Conservation (phyloP, 2,888 invertebrate genomes). For the Synanthedon formicaeformis region DNA sequence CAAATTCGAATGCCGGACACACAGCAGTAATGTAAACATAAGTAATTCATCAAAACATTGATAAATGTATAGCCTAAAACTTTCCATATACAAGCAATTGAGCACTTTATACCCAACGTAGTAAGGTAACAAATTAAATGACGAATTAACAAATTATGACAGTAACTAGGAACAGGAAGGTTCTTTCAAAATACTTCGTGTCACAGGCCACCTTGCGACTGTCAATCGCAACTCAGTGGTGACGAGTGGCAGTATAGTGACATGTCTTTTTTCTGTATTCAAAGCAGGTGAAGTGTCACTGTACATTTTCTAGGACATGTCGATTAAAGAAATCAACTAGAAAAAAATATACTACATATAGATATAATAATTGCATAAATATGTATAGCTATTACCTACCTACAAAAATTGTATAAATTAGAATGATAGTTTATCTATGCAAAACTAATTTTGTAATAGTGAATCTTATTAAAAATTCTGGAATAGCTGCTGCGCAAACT, state of each 20-base stretch:
- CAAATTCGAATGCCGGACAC: not conserved
- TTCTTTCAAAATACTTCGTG: conserved; percentile 15
- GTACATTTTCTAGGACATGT: not conserved
- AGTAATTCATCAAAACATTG: conserved; percentile 26
- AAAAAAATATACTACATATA: too few species aligned
- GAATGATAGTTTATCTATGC: too few species aligned
- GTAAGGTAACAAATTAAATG: not conserved
- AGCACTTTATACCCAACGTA: not conserved
- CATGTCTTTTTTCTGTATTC: conserved; percentile 1
- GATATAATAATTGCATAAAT: too few species aligned
- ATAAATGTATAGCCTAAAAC: conserved; percentile 14
- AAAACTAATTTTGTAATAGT: too few species aligned
- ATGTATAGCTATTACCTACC: too few species aligned
- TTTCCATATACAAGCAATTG: not conserved
- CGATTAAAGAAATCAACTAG: too few species aligned
- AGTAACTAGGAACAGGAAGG: conserved; percentile 15
- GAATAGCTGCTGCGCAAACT: too few species aligned
- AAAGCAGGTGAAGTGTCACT: conserved; percentile 12
- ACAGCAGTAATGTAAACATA: conserved; percentile 6
- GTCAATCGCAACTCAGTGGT: conserved; percentile 12
- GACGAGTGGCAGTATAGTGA: conserved; percentile 8
- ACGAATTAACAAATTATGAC: conserved; percentile 5
- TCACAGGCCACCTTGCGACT: conserved; percentile 31
- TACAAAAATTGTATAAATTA: too few species aligned
- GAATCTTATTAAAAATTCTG: too few species aligned